Conservation (phyloP, 2,888 invertebrate species). For the Eledona agricola region DNA sequence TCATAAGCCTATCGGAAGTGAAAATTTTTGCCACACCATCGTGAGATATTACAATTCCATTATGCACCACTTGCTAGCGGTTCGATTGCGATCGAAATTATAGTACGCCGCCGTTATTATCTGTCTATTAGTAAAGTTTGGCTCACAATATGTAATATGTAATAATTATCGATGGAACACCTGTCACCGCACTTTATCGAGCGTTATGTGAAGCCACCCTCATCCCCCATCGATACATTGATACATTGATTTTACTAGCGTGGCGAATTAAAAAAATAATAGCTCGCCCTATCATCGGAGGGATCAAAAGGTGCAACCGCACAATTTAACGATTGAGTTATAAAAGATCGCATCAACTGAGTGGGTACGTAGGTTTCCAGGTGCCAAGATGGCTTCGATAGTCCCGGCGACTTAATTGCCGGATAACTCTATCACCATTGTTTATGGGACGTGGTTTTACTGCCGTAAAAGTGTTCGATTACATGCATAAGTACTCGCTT, state of each 20-base stretch:
- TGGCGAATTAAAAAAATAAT: conserved; percentile 50
- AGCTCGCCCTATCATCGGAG: conserved; percentile 41
- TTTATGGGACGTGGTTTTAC: conserved; percentile 48
- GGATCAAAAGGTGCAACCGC: conserved; percentile 35
- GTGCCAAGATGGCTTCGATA: conserved; percentile 50
- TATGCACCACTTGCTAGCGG: conserved; percentile 21
- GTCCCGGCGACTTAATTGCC: conserved; percentile 49
- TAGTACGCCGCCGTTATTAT: conserved; percentile 23
- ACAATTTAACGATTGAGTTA: conserved; percentile 51
- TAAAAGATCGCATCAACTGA: conserved; percentile 38
- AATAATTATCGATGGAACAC: conserved; percentile 51
- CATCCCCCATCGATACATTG: too few species aligned
- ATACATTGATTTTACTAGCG: too few species aligned
- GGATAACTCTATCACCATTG: conserved; percentile 53
- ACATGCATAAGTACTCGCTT: conserved; percentile 40
- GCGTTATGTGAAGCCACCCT: too few species aligned
- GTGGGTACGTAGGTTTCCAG: conserved; percentile 40
- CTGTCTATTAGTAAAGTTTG: conserved; percentile 26
- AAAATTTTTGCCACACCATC: conserved; percentile 19
- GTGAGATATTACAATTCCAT: conserved; percentile 12
- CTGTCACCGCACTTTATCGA: conserved; percentile 43
- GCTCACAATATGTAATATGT: too few species aligned
- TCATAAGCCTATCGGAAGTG: conserved; percentile 10
- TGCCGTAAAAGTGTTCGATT: conserved; percentile 47
- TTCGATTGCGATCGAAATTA: conserved; percentile 23